Conservation (phyloP, 2,113 vertebrate species). For the Prunella fulvescens region DNA sequence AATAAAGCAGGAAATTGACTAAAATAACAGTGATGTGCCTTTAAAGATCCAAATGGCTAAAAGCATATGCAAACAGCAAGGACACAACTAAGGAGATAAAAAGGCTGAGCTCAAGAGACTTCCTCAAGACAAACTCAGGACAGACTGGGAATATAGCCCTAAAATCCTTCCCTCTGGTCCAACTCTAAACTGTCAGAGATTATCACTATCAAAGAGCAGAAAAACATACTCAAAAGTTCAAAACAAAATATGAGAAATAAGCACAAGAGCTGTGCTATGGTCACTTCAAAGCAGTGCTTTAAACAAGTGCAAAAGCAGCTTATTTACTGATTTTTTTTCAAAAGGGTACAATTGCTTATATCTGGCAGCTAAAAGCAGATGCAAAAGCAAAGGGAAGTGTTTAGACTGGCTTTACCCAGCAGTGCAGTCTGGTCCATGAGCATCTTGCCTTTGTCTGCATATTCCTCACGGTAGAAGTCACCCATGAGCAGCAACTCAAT, state of each 20-base stretch:
- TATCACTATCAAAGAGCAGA: not conserved
- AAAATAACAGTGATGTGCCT: not conserved
- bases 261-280: not conserved
- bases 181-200: not conserved
- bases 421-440: conserved; percentile 74
- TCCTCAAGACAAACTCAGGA: not conserved
- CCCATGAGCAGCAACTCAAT: conserved; percentile 75
- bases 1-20: not conserved
- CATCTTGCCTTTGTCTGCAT: conserved; percentile 73
- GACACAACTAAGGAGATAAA: not conserved
- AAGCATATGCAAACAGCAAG: not conserved
- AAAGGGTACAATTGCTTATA: not conserved
- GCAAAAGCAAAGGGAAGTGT: not conserved
- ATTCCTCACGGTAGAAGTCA: conserved; percentile 71
- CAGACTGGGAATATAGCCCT: not conserved
- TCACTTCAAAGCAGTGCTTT: not conserved
- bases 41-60: not conserved
- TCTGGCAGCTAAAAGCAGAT: not conserved
- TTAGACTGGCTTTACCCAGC: conserved; percentile 62
- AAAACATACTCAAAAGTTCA: not conserved
- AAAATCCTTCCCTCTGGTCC: not conserved
- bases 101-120: not conserved
- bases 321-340: not conserved
- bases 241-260: not conserved
- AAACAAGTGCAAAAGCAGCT: not conserved